These are phyloP conservation scores for Pterocles orientalis DNA, from an alignment of 2,113 vertebrate genomes.

Conservation along the genomic window DNA sequence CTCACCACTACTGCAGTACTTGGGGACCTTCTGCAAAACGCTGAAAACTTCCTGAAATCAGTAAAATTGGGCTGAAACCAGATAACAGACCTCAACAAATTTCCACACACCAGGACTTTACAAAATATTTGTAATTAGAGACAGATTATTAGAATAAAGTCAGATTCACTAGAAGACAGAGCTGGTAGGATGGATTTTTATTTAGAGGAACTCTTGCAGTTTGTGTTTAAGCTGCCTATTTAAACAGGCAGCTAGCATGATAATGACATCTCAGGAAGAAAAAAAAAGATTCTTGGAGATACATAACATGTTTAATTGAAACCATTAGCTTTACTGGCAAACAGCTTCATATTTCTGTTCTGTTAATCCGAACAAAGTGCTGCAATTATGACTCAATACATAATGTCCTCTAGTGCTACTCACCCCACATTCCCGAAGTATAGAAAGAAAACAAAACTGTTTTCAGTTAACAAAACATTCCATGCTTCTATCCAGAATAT, in stretches of 20 bases:
- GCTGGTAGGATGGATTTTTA: neutral
- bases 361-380: conserved; percentile 70
- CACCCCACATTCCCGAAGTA: neutral
- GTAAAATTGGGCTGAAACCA: neutral
- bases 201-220: neutral
- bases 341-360: conserved; percentile 57
- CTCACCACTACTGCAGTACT: fast-evolving
- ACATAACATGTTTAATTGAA: neutral
- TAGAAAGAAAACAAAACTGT: conserved; percentile 26
- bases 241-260: neutral
- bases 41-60: neutral
- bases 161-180: neutral
- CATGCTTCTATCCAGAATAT: conserved; percentile 78
- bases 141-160: neutral
- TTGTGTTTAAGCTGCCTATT: neutral
- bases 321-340: conserved; percentile 51
- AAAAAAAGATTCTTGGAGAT: neutral
- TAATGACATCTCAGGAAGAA: neutral
- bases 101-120: neutral
- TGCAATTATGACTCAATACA: conserved; percentile 68
- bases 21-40: neutral
- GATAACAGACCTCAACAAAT: neutral
- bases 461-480: conserved; percentile 56
- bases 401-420: conserved; percentile 49
- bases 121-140: neutral